These are phyloP conservation scores for Lithobates sylvaticus DNA, from an alignment of 2,797 vertebrate genomes.

Conservation along the genomic window DNA sequence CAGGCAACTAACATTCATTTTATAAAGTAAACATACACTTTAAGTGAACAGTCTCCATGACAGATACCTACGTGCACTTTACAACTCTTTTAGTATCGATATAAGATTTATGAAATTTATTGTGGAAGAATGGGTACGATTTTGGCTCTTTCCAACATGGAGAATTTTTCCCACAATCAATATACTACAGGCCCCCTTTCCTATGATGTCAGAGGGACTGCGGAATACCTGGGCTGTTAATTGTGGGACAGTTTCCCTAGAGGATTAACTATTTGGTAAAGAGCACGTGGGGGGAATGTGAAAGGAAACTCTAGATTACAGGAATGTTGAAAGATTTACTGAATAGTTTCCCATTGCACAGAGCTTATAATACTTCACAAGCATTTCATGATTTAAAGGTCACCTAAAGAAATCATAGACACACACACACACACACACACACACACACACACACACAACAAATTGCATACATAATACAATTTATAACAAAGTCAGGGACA, in stretches of 20 bases:
- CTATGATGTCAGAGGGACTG: neutral
- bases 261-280: conserved; percentile 7
- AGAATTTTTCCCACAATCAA: neutral
- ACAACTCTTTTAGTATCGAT: no score
- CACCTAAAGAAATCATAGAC: neutral
- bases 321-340: conserved; percentile 33
- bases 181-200: neutral
- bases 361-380: neutral
- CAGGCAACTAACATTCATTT: no score
- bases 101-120: no score
- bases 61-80: no score
- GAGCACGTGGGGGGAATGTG: neutral
- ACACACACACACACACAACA: neutral
- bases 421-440: neutral
- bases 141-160: neutral
- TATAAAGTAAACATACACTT: no score
- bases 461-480: no score
- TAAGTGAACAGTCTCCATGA: no score
- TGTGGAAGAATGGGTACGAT: no score
- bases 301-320: conserved; percentile 11
- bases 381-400: neutral
- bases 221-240: neutral
- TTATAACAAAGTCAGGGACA: no score
- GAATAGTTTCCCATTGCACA: conserved; percentile 25
- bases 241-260: neutral